A percentile compares a stretch with the other conserved stretches of the same genome.
phyloP scores from a whole-genome alignment of 1,140 invertebrate species.

The Ectropis grisescens region DNA sequence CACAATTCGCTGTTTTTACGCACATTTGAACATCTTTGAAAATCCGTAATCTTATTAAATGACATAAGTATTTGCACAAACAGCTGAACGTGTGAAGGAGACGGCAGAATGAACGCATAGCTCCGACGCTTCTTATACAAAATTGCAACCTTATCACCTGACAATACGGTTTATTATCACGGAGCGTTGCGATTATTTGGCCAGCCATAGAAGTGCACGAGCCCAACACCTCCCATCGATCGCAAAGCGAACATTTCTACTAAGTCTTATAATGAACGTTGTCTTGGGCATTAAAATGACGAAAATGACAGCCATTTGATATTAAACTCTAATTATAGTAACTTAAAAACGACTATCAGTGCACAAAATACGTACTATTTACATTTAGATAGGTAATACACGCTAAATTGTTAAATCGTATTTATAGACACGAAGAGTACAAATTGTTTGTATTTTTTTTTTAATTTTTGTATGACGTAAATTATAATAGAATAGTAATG shows the following conservation, averaged over 20 bases:
- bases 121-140: too few relatives aligned
- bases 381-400: conserved; percentile 35
- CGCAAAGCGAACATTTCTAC: conserved; percentile 30
- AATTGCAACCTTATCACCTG: too few relatives aligned
- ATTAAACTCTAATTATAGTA: conserved; percentile 36
- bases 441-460: conserved; percentile 35
- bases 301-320: conserved; percentile 49
- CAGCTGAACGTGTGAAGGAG: too few relatives aligned
- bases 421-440: too few relatives aligned
- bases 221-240: too few relatives aligned
- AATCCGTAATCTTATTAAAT: too few relatives aligned
- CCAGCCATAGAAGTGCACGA: too few relatives aligned
- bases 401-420: neutral
- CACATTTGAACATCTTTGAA: too few relatives aligned
- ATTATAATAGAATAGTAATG: conserved; percentile 36
- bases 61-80: too few relatives aligned
- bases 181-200: conserved; percentile 21
- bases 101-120: too few relatives aligned
- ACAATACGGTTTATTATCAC: too few relatives aligned
- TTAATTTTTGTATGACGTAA: conserved; percentile 36
- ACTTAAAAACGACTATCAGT: conserved; percentile 59
- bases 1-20: too few relatives aligned
- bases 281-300: conserved; percentile 34
- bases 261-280: conserved; percentile 38
- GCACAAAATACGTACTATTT: conserved; percentile 53